Base-by-base conservation (phyloP, 2,797 vertebrate genomes). In the Pangasius djambal region DNA sequence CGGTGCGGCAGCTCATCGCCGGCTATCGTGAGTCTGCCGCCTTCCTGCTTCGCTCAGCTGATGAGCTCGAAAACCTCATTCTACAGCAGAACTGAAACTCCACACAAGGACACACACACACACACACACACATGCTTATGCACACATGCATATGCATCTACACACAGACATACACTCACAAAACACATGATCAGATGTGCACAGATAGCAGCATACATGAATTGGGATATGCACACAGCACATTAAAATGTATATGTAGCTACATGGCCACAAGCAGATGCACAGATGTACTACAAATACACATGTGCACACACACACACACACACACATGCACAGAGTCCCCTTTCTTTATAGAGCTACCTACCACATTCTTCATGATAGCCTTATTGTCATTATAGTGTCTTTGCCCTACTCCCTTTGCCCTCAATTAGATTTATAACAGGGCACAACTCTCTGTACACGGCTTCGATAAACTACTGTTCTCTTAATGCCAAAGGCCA, bases 61-160 rank as follows among this genome's bases (percentile, higher is more conserved):
- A 99, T 2, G 99, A 99, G 97, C 97, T 99, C 94, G 99, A 99
- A 95, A 99, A 98, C 96, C 98, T 99, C 95, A 99, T 99, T 96
- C 96, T 99, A 94, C 98, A 99, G 96, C 99, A 99, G 97, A 99
- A 99, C 97, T 99, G 97, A 99, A 92, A 34, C 63, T 69, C 37
- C 67, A 85, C 74, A 89, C 83, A 88, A 28, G 74, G 87, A 81
- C 75, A 44, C 83, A 67, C 83, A 87, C 18, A 86, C 55, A 86
- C 37, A 70, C 75, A 20, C 48, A 40, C 40, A 40, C 40, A 40
- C 40, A 40, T 40, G 89, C 63, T 89, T 77, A 69, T 34, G 37
- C 40, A 90, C 83, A 85, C 61, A 69, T 55, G 52, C 78, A 90
- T 10, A 78, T 72, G 50, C 44, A 31, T 70, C 59, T 6, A 86